Evolutionary conservation across 2,888 invertebrate genomes (phyloP), one percentile per base, ranked within the genome.

Genomic region (Elysia crispata): DNA sequence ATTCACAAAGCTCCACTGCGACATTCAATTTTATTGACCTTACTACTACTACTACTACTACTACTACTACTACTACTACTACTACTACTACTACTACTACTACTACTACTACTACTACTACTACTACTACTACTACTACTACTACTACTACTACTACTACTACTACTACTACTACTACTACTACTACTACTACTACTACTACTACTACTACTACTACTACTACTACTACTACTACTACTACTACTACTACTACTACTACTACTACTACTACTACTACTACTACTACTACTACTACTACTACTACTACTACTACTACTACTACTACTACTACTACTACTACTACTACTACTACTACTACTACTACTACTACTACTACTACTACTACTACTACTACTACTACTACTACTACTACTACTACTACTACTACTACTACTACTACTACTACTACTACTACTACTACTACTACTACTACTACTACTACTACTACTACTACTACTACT

Each of bases 21-120:
- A n/a, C n/a, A n/a, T n/a, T n/a, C n/a, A n/a, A n/a, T n/a, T n/a
- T n/a, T n/a, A n/a, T n/a, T n/a, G n/a, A n/a, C n/a, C n/a, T n/a
- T n/a, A n/a, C n/a, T n/a, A n/a, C n/a, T n/a, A 62, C 62, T 28
- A 62, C 62, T 62, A 62, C 62, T 28, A 62, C 25, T 28, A 62
- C n/a, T 20, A 20, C 25, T 28, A 62, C n/a, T 28, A 62, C n/a
- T 20, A 62, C 62, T 28, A 62, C 25, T 28, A 62, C 62, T 62
- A 20, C n/a, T 28, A 62, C 25, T 28, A 62, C 25, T 25, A 62
- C 25, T 25, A 62, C 25, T 28, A 62, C n/a, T 28, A 62, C n/a
- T 28, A 18, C 11, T 28, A 62, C 25, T 20, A 62, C 1, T 20
- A 62, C 62, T 20, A 62, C n/a, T 20, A 62, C 25, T 28, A 62